These are phyloP conservation scores for Scophthalmus maximus DNA, from an alignment of 2,113 vertebrate genomes.

Conservation along the genomic window DNA sequence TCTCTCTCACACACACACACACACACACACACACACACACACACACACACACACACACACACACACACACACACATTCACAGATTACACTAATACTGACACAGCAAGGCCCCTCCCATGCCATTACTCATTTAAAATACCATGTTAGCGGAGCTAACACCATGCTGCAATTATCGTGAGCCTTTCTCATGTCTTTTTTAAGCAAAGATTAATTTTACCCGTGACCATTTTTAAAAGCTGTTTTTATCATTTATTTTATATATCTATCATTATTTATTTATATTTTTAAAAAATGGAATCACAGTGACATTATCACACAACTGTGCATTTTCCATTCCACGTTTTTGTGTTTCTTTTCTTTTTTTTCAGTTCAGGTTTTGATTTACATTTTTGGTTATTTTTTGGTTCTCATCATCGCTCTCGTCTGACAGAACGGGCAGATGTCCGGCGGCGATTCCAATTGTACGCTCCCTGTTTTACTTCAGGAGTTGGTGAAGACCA, in stretches of 20 bases:
- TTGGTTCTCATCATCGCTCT: no score
- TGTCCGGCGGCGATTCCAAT: no score
- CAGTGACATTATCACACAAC: background rate
- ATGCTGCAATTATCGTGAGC: background rate
- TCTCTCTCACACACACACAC: no score
- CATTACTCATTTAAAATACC: slow-evolving; percentile 31
- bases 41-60: background rate
- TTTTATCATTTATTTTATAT: background rate
- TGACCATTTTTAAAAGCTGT: background rate
- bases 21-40: background rate
- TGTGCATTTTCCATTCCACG: background rate
- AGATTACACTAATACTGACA: slow-evolving; percentile 60
- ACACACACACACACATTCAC: slow-evolving; percentile 1
- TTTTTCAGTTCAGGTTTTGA: no score
- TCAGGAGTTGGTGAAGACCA: no score
- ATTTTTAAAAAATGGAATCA: no score
- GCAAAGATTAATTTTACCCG: background rate
- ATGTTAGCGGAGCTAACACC: background rate
- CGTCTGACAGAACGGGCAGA: no score
- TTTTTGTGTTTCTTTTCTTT: background rate
- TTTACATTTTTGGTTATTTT: no score
- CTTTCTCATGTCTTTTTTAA: no score
- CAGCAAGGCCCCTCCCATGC: slow-evolving; percentile 39
- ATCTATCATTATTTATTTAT: no score
- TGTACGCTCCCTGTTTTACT: no score